These are phyloP conservation scores for Sciurus carolinensis DNA, from an alignment of 2,797 vertebrate species.

Conservation along the genomic window DNA sequence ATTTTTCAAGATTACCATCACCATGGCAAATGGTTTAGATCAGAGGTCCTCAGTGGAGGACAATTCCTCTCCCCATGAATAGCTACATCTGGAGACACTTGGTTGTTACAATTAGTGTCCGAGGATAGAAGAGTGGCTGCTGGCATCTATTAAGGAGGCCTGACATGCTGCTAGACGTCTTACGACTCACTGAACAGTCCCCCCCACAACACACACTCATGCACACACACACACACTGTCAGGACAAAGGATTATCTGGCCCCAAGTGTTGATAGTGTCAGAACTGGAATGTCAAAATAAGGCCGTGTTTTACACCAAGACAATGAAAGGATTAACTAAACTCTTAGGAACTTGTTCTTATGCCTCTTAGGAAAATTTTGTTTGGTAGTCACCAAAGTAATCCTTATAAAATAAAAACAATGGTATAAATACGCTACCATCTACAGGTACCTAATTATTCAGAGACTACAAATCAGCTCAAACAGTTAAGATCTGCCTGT, in stretches of 20 bases:
- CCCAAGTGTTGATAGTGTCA: not conserved
- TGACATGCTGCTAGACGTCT: not conserved
- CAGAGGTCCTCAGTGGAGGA: not conserved
- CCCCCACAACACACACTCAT: too few relatives aligned
- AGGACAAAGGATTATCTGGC: not conserved
- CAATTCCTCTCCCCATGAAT: not conserved
- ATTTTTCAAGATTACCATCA: not conserved
- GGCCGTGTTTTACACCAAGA: not conserved
- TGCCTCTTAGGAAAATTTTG: not conserved
- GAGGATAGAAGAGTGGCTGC: accelerated
- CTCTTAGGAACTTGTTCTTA: not conserved
- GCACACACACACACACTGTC: not conserved
- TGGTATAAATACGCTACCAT: not conserved
- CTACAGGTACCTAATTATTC: not conserved
- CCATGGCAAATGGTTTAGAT: not conserved
- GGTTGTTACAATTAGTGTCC: not conserved
- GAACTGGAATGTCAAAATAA: not conserved
- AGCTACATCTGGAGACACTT: not conserved
- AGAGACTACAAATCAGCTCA: not conserved
- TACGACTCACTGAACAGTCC: too few relatives aligned
- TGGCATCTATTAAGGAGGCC: not conserved
- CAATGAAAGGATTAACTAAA: not conserved
- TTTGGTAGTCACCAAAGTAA: not conserved
- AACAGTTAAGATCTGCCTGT: not conserved
- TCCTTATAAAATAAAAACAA: not conserved